Conservation (phyloP, 2,113 vertebrate species). For the Anhinga anhinga region DNA sequence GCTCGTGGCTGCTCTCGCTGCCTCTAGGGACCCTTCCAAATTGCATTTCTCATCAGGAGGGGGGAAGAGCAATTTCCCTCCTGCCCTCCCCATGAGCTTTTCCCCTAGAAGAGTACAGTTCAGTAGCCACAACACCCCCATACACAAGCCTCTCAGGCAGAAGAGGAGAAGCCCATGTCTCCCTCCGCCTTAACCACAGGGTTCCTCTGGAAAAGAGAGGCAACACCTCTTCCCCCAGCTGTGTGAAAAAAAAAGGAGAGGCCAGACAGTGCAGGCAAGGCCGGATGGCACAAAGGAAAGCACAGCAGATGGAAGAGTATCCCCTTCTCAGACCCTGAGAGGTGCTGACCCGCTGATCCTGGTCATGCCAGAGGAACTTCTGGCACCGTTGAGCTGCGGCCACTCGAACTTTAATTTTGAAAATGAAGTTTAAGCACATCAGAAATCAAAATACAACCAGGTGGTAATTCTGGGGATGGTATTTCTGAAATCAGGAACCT, state of each 20-base stretch:
- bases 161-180: not conserved
- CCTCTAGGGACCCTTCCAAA: conserved; percentile 24
- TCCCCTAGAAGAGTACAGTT: not conserved
- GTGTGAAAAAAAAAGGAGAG: not conserved
- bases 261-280: not conserved
- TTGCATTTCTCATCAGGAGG: conserved; percentile 37
- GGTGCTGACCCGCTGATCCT: not conserved
- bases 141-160: not conserved
- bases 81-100: not conserved
- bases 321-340: not conserved
- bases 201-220: not conserved
- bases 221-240: not conserved
- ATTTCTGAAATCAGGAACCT: not conserved
- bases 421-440: not conserved
- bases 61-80: not conserved
- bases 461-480: not conserved
- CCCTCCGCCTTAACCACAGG: not conserved
- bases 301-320: not conserved
- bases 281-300: not conserved
- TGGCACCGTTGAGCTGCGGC: not conserved
- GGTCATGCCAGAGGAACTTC: not conserved
- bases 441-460: not conserved
- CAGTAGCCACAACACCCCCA: not conserved
- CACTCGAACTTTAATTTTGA: not conserved
- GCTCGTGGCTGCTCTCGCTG: not conserved